A percentile compares a stretch with the other conserved stretches of the same genome.
Conservation (phyloP, 2,888 invertebrate species). For the Tolmerus cingulatus region DNA sequence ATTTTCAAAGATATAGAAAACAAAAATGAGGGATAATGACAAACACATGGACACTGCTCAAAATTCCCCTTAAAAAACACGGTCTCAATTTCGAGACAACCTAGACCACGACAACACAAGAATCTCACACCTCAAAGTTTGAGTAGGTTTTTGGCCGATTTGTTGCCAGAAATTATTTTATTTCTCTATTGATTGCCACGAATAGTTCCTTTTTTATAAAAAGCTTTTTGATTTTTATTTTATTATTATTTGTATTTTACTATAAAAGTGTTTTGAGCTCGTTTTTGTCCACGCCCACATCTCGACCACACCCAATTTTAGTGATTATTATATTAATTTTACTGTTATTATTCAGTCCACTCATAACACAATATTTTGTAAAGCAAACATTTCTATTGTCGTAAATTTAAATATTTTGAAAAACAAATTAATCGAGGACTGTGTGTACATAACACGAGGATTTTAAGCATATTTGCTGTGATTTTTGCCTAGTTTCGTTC, state of each 20-base stretch:
- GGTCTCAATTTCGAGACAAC: background rate
- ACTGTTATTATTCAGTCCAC: background rate
- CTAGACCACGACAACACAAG: background rate
- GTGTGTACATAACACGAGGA: constrained; percentile 11
- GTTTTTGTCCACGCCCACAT: constrained; percentile 6
- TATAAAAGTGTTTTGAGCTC: background rate
- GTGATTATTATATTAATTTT: background rate
- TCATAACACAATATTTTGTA: background rate
- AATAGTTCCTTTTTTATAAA: constrained; percentile 4
- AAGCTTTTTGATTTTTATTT: background rate
- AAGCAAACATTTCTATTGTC: background rate
- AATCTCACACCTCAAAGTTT: constrained; percentile 14
- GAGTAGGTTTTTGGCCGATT: constrained; percentile 13
- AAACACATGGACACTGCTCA: constrained; percentile 8
- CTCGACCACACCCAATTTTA: constrained; percentile 5
- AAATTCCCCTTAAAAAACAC: constrained; percentile 9
- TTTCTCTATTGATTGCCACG: background rate
- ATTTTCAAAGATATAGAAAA: background rate
- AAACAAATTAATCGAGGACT: background rate
- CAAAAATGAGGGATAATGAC: background rate
- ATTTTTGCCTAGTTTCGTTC: background rate
- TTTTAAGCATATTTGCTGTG: background rate
- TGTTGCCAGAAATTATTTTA: background rate
- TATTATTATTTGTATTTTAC: background rate
- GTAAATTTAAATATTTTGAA: background rate